A percentile compares a stretch with the other conserved stretches of the same genome.
Conservation (phyloP, 2,113 vertebrate genomes). For the Phainopepla nitens region DNA sequence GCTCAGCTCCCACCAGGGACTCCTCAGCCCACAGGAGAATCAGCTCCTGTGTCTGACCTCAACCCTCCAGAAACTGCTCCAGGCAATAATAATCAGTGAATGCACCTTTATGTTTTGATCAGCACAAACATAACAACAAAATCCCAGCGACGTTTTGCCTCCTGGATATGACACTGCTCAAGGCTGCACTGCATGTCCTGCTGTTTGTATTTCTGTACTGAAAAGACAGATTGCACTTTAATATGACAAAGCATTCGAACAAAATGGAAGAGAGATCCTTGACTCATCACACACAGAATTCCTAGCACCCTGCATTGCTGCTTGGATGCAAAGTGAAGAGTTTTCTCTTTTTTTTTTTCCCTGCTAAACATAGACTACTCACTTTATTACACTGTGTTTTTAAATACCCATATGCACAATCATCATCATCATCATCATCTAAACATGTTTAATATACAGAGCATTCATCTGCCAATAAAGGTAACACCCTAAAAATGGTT, state of each 20-base stretch:
- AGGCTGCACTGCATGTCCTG: not conserved
- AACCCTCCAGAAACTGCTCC: not conserved
- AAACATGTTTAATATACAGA: not conserved
- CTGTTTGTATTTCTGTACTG: not conserved
- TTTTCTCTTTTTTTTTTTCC: not conserved
- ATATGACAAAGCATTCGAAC: conserved; percentile 29
- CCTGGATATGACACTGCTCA: not conserved
- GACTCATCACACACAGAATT: not conserved
- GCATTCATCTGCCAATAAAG: not conserved
- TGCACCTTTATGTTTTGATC: not conserved
- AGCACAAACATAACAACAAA: not conserved
- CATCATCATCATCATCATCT: not conserved
- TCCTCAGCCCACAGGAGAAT: not conserved
- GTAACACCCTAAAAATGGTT: conserved; percentile 67
- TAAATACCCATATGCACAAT: not conserved
- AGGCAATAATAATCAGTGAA: not conserved
- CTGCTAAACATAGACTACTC: not conserved
- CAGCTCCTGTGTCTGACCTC: not conserved
- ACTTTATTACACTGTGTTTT: not conserved
- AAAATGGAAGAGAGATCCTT: conserved; percentile 52
- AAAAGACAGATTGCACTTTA: not conserved
- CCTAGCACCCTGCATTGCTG: not conserved
- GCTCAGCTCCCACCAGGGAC: not conserved
- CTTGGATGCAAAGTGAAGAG: not conserved
- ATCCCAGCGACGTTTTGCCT: not conserved